Conservation (phyloP, 2,113 vertebrate species). For the Lophius piscatorius region DNA sequence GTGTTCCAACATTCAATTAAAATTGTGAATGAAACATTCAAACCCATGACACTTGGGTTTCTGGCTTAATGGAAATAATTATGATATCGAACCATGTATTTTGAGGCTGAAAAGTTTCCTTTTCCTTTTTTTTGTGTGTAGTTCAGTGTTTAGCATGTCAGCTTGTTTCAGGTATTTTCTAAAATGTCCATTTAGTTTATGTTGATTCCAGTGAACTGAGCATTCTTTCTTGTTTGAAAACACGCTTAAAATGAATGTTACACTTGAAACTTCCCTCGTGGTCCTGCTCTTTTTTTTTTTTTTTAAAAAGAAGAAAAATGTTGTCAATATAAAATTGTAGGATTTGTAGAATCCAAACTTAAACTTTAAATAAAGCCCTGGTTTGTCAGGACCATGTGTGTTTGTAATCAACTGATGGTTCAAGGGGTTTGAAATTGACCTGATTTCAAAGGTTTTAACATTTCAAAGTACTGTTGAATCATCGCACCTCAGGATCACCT, state of each 20-base stretch:
- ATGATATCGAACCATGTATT: no score
- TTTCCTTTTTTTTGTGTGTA: neutral
- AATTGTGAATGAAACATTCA: neutral
- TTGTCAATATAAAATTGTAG: neutral
- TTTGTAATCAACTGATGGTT: no score
- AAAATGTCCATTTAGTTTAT: neutral
- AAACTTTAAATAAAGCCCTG: no score
- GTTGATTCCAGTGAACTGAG: neutral
- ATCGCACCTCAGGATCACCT: no score
- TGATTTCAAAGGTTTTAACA: no score
- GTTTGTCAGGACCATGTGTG: no score
- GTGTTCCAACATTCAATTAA: neutral
- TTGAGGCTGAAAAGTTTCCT: neutral
- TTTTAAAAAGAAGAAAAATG: neutral
- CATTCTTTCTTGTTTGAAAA: neutral
- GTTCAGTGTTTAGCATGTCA: neutral
- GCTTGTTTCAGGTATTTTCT: neutral
- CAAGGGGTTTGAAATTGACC: no score
- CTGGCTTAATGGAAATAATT: constrained; percentile 6
- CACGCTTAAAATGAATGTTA: no score
- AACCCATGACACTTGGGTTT: neutral
- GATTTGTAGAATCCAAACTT: no score
- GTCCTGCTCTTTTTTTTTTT: no score
- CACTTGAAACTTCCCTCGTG: no score
- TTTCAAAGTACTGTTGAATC: no score